Evolutionary conservation across 92 coral and sea anemone species (phyloP).

Genomic region (Epizoanthus illoricatus): DNA sequence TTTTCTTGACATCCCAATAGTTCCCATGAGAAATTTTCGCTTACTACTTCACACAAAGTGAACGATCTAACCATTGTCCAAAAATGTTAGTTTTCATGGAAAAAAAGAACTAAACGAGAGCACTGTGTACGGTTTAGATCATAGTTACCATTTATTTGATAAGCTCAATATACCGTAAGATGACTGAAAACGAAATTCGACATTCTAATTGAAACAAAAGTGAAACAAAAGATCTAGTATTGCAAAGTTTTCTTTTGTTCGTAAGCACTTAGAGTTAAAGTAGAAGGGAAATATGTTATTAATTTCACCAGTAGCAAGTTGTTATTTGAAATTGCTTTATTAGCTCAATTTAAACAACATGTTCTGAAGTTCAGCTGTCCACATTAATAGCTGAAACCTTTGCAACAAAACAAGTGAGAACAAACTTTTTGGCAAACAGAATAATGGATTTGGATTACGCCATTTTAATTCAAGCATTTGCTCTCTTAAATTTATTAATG

Average conservation of each 20-base stretch:
- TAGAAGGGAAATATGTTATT: neutral
- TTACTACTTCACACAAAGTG: neutral
- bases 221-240: neutral
- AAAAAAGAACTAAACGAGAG: neutral
- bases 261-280: neutral
- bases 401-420: too few species aligned
- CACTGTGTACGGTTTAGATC: neutral
- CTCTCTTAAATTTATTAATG: too few species aligned
- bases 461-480: too few species aligned
- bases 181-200: neutral
- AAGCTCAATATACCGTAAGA: neutral
- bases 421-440: too few species aligned
- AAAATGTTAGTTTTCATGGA: neutral
- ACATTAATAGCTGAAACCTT: neutral
- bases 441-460: too few species aligned
- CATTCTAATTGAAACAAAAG: neutral
- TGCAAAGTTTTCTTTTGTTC: conserved; percentile 1
- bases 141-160: neutral
- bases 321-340: conserved; percentile 3
- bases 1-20: neutral
- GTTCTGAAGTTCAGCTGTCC: conserved; percentile 3
- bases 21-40: conserved; percentile 34
- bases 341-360: neutral
- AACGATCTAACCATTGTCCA: neutral
- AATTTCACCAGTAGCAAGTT: neutral